Conservation (phyloP, 2,888 invertebrate genomes). For the Ochropacha duplaris region DNA sequence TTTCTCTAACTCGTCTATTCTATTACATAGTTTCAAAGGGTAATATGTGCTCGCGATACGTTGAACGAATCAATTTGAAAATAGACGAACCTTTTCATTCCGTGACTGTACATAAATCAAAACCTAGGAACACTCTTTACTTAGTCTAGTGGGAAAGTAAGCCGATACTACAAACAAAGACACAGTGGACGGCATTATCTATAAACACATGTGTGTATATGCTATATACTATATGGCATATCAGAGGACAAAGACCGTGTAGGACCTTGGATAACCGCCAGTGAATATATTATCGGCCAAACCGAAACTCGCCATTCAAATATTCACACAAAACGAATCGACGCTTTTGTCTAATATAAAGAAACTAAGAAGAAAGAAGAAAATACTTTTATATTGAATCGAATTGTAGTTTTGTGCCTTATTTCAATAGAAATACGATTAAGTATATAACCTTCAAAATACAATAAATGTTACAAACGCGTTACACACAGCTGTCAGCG, state of each 20-base stretch:
- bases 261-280: conserved; percentile 55
- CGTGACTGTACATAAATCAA: no score
- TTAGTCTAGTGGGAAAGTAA: no score
- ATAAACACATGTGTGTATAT: conserved; percentile 5
- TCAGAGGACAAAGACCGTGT: conserved; percentile 27
- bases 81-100: no score
- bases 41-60: no score
- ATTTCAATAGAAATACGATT: background rate
- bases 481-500: no score
- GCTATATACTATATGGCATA: no score
- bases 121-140: no score
- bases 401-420: background rate
- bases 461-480: background rate
- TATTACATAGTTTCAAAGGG: no score
- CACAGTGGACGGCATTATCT: conserved; percentile 12
- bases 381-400: background rate
- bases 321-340: conserved; percentile 6
- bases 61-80: no score
- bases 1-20: no score
- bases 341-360: background rate
- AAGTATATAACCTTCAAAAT: no score
- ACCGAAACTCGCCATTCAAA: conserved; percentile 9
- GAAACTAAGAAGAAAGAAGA: background rate
- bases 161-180: background rate
- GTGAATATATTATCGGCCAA: conserved; percentile 45